Conservation (phyloP, 2,113 vertebrate genomes). For the Paracanthobrama guichenoti region DNA sequence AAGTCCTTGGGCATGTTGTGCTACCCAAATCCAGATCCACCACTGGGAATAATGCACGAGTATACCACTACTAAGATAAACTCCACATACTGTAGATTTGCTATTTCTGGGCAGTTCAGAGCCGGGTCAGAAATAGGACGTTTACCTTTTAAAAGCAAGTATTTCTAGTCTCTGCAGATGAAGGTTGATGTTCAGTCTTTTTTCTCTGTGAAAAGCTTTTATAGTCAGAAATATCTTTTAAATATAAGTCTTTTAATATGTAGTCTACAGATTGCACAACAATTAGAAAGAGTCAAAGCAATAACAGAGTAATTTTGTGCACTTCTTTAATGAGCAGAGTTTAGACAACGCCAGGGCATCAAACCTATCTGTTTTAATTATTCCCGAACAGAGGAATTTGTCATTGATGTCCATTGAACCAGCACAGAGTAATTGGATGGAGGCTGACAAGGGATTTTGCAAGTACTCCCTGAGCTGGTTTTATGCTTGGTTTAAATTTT, state of each 20-base stretch:
- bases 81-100: not conserved
- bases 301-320: slow-evolving; percentile 1
- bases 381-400: slow-evolving; percentile 43
- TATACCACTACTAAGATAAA: not conserved
- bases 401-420: slow-evolving; percentile 49
- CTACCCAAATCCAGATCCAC: not conserved
- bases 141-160: not conserved
- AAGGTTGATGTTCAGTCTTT: not conserved
- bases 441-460: slow-evolving; percentile 40
- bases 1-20: not conserved
- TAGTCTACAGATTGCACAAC: slow-evolving; percentile 15
- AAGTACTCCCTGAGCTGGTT: slow-evolving; percentile 44
- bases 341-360: slow-evolving; percentile 27
- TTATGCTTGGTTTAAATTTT: slow-evolving; percentile 53
- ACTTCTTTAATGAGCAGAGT: slow-evolving; percentile 14
- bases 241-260: not conserved
- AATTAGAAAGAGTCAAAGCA: slow-evolving; percentile 2
- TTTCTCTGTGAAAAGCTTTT: not conserved
- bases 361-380: slow-evolving; percentile 46
- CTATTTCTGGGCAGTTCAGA: not conserved
- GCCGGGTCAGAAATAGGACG: not conserved
- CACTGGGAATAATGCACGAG: not conserved
- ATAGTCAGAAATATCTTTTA: not conserved
- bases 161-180: not conserved
- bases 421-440: slow-evolving; percentile 41